Evolutionary conservation across 2,888 invertebrate species (phyloP), one percentile per base, ranked within the genome.

Genomic region (Panopea generosa): DNA sequence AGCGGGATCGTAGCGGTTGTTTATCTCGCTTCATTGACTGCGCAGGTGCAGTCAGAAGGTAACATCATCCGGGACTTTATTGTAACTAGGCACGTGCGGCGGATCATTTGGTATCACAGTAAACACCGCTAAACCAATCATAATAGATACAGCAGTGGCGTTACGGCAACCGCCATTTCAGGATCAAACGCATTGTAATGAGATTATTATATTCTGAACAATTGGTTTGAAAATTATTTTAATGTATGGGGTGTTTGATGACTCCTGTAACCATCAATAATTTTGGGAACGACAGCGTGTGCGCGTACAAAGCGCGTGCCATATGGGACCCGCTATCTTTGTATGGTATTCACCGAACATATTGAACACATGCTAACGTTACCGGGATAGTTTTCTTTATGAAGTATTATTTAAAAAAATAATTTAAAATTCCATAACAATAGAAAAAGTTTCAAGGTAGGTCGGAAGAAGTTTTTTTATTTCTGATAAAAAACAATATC

Each of bases 201-300:
- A 69, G 72, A 72, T 73, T 69, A 72, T 77, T 73, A 77, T 77
- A 65, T 72, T 68, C 38, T 26, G 72, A 69, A 77, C 77, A 62
- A 62, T 67, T 53, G 71, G 45, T 62, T 53, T 63, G 52, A 67
- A 71, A 62, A 62, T 76, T 67, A 59, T 67, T 76, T 71, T 76
- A 67, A 76, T 62, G 76, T 67, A 71, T 50, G 9, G 53, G 63
- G 62, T 57, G 49, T 70, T 71, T 63, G 67, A 71, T 76, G 61
- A 67, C 63, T 24, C 53, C 45, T 24, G 56, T 56, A 63, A 52
- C 71, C 63, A 76, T 73, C 77, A 70, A 77, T 77, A 73, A 69
- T 62, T 61, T 57, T 57, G 56, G 57, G 49, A 40, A 47, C 18
- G 62, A 49, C 61, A 62, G 52, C 55, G 55, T 50, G 63, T 59